Base-by-base conservation (phyloP, 2,113 vertebrate genomes). In the Brevimyrus niger region DNA sequence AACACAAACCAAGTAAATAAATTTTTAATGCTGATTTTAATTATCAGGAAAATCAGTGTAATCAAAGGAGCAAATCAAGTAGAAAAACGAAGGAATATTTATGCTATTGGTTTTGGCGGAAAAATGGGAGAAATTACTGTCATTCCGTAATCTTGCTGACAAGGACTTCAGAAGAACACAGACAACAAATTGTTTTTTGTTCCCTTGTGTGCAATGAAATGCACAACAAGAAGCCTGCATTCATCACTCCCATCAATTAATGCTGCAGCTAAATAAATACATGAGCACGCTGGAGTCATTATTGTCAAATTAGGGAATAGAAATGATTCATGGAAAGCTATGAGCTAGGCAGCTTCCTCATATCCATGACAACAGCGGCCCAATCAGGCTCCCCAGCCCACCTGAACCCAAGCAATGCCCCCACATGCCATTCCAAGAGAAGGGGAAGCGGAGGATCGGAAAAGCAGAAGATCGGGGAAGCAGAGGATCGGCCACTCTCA, bases 321-420 rank as follows among this genome's bases (percentile, higher is more conserved):
- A 94, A 94, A 96, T 96, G 94, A 95, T 95, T 95, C 95, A 94
- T 90, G 89, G 92, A 94, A 94, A 94, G 94, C 93, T 94, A 96
- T 96, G 89, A 90, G 91, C 58, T 91, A 85, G 80, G 35, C 90
- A 92, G 35, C 92, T 88, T 51, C 86, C 86, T 8, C 21, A 94
- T 92, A 93, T 94, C 93, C 92, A 92, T 94, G 94, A 93, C 92
- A 92, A 94, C 69, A 90, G 83, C 91, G 89, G 89, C 88, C 91
- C 90, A 89, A 35, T 90, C 89, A 88, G 93, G 93, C 91, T 90
- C 90, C 65, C 90, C 47, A 6, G 47, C 85, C 85, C 48, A 53
- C 47, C n/a, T 2, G 4, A 50, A 9, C 38, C 19, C 4, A 50
- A 69, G n/a, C 86, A 53, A 44, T 19, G 19, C 15, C 38, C 31